Percentiles rank a stretch among this genome's conserved stretches.
phyloP scores from a whole-genome alignment of 2,888 invertebrate genomes.

The Leucoma salicis region DNA sequence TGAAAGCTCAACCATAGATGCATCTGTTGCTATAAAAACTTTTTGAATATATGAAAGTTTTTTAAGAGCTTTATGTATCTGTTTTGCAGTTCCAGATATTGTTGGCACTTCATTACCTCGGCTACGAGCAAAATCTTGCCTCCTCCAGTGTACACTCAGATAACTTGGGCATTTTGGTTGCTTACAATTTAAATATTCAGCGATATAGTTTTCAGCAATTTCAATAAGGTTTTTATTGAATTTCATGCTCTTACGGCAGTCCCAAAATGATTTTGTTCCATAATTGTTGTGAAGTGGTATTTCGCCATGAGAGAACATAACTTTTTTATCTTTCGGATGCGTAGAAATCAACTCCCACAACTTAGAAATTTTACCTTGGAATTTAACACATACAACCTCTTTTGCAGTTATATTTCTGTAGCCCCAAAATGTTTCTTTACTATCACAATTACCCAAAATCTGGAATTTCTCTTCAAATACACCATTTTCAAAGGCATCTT shows the following conservation, averaged over 20 bases:
- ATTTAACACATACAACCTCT: conserved; percentile 88
- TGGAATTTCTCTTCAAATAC: conserved; percentile 93
- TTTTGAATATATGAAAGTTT: conserved; percentile 58
- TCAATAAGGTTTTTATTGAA: conserved; percentile 87
- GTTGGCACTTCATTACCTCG: conserved; percentile 89
- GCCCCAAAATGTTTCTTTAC: conserved; percentile 84
- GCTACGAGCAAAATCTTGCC: conserved; percentile 92
- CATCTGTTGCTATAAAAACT: conserved; percentile 94
- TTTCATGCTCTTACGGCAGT: conserved; percentile 94
- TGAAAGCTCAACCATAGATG: conserved; percentile 80
- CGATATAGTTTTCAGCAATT: conserved; percentile 85
- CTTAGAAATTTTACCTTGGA: conserved; percentile 89
- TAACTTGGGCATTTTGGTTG: conserved; percentile 84
- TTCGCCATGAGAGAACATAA: conserved; percentile 91
- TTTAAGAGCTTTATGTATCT: conserved; percentile 84
- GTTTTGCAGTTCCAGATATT: conserved; percentile 87
- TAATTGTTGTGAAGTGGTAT: conserved; percentile 93
- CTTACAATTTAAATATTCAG: conserved; percentile 48
- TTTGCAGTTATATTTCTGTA: conserved; percentile 85
- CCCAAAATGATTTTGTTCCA: conserved; percentile 92
- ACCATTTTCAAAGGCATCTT: conserved; percentile 91
- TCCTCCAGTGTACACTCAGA: conserved; percentile 91
- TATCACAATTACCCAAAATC: conserved; percentile 60
- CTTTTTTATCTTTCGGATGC: conserved; percentile 65
- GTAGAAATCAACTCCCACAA: conserved; percentile 82